Evolutionary conservation across 2,113 vertebrate genomes (phyloP), one percentile per base, ranked within the genome.

Genomic region (Perca schrenkii): DNA sequence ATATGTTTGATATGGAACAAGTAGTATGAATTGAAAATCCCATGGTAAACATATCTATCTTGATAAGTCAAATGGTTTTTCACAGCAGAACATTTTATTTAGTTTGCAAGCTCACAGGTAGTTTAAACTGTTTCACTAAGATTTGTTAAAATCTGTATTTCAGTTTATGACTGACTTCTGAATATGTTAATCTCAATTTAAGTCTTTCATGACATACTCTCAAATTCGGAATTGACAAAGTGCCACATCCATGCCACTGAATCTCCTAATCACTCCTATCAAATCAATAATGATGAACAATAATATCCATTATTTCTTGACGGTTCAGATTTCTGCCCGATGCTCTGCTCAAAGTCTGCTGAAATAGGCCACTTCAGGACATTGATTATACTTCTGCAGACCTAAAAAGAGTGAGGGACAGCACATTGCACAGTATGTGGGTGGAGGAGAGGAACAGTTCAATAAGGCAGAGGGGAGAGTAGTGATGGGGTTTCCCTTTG

Each of bases 401-500:
- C 77, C 75, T 82, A 78, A 88, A 87, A 82, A 71, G 80, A 88
- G 73, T 64, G 85, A 88, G 56, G 74, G 83, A 65, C 64, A 84
- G 89, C 85, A 80, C 82, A 73, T 76, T 77, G 70, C 74, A 34
- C 53, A 21, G 81, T 40, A n/a, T 61, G 92, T 88, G 87, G 87
- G 91, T 22, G 90, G 90, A 83, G 90, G 89, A 83, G 36, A 77
- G 50, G 63, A 80, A 77, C 65, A 28, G 89, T 19, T 88, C 77
- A 61, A 85, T 88, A 84, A 47, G 50, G 78, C 66, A 21, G 68
- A 67, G 21, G 12, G 10, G 69, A 47, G 74, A 66, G 43, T 43
- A 43, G 63, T 79, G 85, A 72, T 63, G 84, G 90, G 82, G 77
- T 63, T 91, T 91, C 87, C 91, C 86, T 86, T 75, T 83, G 65